A percentile compares a stretch with the other conserved stretches of the same genome.
Evolutionary conservation across 2,888 invertebrate species (phyloP).

Genomic region (Hypsopygia costalis): DNA sequence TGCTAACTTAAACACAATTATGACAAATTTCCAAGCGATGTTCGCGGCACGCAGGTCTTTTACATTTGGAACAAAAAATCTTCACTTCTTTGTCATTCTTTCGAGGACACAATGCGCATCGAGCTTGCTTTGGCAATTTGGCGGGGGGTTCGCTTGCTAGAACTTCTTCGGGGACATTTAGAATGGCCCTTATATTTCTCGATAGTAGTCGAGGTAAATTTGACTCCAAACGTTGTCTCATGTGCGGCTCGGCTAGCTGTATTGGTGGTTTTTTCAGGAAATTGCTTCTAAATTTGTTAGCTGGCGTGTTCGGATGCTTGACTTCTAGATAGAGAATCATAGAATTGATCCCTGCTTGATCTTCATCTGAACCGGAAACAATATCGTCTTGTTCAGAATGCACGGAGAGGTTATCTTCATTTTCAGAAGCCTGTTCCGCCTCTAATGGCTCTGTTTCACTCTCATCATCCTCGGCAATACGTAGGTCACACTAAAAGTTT

Average conservation of each 20-base stretch:
- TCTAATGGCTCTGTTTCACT: too few relatives aligned
- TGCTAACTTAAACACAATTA: too few relatives aligned
- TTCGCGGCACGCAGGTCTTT: background rate
- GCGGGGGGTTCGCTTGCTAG: background rate
- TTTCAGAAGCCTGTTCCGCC: too few relatives aligned
- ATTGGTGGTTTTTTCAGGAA: constrained; percentile 1
- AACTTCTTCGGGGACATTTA: too few relatives aligned
- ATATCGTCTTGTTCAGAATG: constrained; percentile 1
- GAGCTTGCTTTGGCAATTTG: constrained; percentile 3
- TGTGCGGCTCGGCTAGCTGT: constrained; percentile 2
- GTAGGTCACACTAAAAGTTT: too few relatives aligned
- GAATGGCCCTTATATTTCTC: constrained; percentile 3
- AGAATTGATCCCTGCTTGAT: too few relatives aligned
- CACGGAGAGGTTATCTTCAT: too few relatives aligned
- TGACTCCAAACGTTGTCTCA: constrained; percentile 4
- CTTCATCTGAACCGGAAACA: constrained; percentile 3
- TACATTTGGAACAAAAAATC: background rate
- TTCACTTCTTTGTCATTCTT: constrained; percentile 2
- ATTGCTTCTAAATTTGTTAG: background rate
- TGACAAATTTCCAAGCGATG: background rate
- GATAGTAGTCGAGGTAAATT: background rate
- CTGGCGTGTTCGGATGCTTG: too few relatives aligned
- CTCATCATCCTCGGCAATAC: background rate
- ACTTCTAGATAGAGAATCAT: too few relatives aligned
- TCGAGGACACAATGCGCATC: background rate